Evolutionary conservation across 1,140 invertebrate genomes (phyloP).

Genomic region (Atta texana): DNA sequence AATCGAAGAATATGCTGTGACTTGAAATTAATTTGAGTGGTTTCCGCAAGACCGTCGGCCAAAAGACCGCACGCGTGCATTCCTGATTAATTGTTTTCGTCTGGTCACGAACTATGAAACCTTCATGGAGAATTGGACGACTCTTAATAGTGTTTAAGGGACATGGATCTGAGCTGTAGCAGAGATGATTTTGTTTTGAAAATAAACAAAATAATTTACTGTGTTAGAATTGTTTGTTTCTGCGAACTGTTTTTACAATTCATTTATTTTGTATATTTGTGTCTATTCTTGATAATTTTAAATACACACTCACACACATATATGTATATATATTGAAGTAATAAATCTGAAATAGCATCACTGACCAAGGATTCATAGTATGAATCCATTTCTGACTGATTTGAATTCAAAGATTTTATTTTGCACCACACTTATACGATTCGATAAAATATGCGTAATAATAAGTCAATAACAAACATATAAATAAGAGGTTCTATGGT

Average conservation of each 20-base stretch:
- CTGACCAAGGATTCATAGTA: constrained; percentile 90
- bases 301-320: background rate
- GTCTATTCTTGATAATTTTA: background rate
- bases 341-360: background rate
- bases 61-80: constrained; percentile 64
- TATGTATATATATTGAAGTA: background rate
- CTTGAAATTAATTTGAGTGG: constrained; percentile 86
- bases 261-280: background rate
- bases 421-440: background rate
- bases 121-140: background rate
- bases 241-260: background rate
- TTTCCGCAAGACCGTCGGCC: constrained; percentile 77
- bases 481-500: constrained; percentile 90
- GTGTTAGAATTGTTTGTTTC: background rate
- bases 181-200: background rate
- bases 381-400: constrained; percentile 90
- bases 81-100: constrained; percentile 79
- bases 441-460: background rate
- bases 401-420: constrained; percentile 86
- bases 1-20: constrained; percentile 85
- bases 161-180: background rate
- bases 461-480: background rate
- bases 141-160: constrained; percentile 12
- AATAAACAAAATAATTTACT: constrained; percentile 82
- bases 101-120: constrained; percentile 18